These are phyloP conservation scores for Dryococelus australis DNA, from an alignment of 2,888 invertebrate genomes.

Conservation along the genomic window DNA sequence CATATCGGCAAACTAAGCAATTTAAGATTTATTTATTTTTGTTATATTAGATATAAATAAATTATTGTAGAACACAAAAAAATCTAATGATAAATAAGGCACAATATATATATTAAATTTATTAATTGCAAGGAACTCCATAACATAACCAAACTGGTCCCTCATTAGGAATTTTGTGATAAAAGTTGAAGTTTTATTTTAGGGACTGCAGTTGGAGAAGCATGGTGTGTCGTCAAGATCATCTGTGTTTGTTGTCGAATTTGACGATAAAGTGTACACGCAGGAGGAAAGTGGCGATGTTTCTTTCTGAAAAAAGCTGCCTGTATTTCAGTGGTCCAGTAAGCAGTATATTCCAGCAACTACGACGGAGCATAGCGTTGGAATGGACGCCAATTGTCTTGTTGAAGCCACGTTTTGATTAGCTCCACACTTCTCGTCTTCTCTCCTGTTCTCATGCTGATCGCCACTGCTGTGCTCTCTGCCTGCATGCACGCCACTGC, in stretches of 20 bases:
- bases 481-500: slow-evolving; percentile 44
- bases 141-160: no score
- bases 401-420: slow-evolving; percentile 84
- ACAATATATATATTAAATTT: no score
- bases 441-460: slow-evolving; percentile 44
- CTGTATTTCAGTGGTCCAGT: slow-evolving; percentile 75
- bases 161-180: no score
- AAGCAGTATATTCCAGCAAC: slow-evolving; percentile 89
- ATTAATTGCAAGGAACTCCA: no score
- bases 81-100: no score
- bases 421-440: slow-evolving; percentile 53
- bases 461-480: slow-evolving; percentile 45
- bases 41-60: no score
- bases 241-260: background rate
- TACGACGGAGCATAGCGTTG: slow-evolving; percentile 77
- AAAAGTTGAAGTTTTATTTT: background rate
- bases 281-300: background rate
- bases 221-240: background rate
- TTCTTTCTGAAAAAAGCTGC: background rate
- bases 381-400: slow-evolving; percentile 85
- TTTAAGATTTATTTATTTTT: no score
- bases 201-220: background rate
- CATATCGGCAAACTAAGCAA: no score
- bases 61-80: no score
- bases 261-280: background rate